Conservation (phyloP, 2,888 invertebrate species). For the Lasioglossum morio region DNA sequence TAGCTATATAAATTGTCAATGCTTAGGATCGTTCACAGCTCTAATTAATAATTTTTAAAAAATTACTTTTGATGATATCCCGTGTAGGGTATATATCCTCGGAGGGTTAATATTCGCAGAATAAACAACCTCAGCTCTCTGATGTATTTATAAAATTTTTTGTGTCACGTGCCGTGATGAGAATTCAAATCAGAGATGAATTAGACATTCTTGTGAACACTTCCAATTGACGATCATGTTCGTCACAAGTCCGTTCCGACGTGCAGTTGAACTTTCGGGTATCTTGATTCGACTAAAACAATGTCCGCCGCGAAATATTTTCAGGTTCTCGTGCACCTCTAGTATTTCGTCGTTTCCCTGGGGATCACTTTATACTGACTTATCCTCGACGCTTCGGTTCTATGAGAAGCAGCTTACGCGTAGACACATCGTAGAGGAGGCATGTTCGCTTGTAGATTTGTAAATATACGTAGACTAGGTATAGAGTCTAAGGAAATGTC, state of each 20-base stretch:
- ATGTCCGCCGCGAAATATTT: background rate
- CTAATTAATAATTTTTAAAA: too few relatives aligned
- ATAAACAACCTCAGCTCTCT: background rate
- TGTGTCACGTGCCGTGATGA: background rate
- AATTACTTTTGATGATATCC: too few relatives aligned
- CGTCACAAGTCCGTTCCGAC: too few relatives aligned
- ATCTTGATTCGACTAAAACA: background rate
- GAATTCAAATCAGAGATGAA: background rate
- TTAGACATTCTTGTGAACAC: background rate
- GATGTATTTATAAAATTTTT: background rate
- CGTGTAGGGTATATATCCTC: too few relatives aligned
- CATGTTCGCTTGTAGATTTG: constrained; percentile 75
- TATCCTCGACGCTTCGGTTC: constrained; percentile 59
- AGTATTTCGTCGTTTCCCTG: constrained; percentile 61
- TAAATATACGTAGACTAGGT: constrained; percentile 66
- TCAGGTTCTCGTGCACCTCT: background rate
- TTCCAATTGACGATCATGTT: background rate
- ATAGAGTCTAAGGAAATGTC: constrained; percentile 58
- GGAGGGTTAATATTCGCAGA: background rate
- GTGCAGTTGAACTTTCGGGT: background rate
- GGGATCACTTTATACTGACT: constrained; percentile 6
- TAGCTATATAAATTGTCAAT: too few relatives aligned
- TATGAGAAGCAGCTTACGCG: constrained; percentile 39
- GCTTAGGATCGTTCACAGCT: too few relatives aligned
- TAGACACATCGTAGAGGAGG: constrained; percentile 52